These are phyloP conservation scores for Sorex fumeus DNA, from an alignment of 2,113 vertebrate genomes.

Conservation along the genomic window DNA sequence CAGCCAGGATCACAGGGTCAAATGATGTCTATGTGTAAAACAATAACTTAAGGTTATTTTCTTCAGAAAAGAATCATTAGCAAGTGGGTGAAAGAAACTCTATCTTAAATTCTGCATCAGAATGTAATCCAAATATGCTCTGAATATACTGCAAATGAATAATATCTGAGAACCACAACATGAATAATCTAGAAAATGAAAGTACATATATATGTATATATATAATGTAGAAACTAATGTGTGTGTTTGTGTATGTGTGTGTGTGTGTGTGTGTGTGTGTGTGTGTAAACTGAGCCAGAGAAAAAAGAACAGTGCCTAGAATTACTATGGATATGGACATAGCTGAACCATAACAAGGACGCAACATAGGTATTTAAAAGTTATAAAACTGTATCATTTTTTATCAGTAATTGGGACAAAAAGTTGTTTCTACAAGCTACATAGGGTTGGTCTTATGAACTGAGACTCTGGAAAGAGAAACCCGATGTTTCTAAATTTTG, in stretches of 20 bases:
- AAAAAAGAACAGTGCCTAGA: background rate
- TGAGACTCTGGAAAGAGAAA: conserved; percentile 40
- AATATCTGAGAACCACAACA: background rate
- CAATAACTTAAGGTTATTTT: background rate
- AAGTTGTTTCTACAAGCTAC: conserved; percentile 64
- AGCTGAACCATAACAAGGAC: conserved; percentile 24
- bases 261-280: no score
- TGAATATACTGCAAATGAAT: background rate
- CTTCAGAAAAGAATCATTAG: background rate
- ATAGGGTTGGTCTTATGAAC: conserved; percentile 22
- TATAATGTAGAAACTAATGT: no score
- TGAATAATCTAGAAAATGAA: background rate
- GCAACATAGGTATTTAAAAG: conserved; percentile 55
- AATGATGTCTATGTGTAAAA: background rate
- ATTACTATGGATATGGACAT: background rate
- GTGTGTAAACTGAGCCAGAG: background rate
- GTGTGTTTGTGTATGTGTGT: no score
- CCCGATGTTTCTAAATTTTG: conserved; percentile 34
- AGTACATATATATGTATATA: background rate
- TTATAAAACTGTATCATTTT: conserved; percentile 71
- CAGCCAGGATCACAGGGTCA: background rate
- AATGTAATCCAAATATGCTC: background rate
- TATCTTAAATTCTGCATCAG: background rate
- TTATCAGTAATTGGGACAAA: conserved; percentile 68
- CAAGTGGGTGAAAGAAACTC: background rate